These are phyloP conservation scores for Phalera bucephala DNA, from an alignment of 2,888 invertebrate genomes.

Conservation along the genomic window DNA sequence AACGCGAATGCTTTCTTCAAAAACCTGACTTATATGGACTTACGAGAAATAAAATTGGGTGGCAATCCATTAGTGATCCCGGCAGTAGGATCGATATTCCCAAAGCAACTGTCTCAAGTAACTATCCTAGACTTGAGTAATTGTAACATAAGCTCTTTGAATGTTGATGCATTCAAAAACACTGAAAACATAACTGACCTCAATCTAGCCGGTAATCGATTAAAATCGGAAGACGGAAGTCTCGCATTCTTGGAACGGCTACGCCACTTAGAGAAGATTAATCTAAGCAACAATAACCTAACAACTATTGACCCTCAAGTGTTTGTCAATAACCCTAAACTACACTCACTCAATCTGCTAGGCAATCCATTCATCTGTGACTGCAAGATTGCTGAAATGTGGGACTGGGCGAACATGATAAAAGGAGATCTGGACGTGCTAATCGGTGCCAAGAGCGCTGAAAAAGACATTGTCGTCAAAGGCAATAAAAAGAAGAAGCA, in stretches of 20 bases:
- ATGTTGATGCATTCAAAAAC: constrained; percentile 83
- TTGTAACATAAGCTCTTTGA: constrained; percentile 84
- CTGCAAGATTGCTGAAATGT: constrained; percentile 87
- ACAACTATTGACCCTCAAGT: constrained; percentile 82
- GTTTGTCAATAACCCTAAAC: constrained; percentile 80
- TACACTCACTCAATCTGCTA: constrained; percentile 84
- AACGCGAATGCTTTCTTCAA: constrained; percentile 87
- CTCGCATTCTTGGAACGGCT: constrained; percentile 82
- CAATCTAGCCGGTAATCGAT: constrained; percentile 83
- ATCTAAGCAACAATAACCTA: constrained; percentile 85
- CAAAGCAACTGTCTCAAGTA: constrained; percentile 85
- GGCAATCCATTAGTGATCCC: constrained; percentile 87
- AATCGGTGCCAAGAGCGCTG: constrained; percentile 85
- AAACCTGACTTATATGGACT: constrained; percentile 84
- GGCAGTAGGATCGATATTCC: constrained; percentile 82
- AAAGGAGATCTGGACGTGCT: constrained; percentile 85
- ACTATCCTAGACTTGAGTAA: constrained; percentile 86
- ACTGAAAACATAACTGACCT: constrained; percentile 85
- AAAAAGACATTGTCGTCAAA: constrained; percentile 84
- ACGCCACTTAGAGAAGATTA: constrained; percentile 82
- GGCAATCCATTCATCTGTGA: constrained; percentile 88
- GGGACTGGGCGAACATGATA: constrained; percentile 88
- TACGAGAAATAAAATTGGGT: constrained; percentile 86
- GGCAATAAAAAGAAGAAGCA: constrained; percentile 86
- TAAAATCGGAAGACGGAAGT: constrained; percentile 73